Evolutionary conservation across 1,140 invertebrate species (phyloP).

Genomic region (Potamilus streckersoni): DNA sequence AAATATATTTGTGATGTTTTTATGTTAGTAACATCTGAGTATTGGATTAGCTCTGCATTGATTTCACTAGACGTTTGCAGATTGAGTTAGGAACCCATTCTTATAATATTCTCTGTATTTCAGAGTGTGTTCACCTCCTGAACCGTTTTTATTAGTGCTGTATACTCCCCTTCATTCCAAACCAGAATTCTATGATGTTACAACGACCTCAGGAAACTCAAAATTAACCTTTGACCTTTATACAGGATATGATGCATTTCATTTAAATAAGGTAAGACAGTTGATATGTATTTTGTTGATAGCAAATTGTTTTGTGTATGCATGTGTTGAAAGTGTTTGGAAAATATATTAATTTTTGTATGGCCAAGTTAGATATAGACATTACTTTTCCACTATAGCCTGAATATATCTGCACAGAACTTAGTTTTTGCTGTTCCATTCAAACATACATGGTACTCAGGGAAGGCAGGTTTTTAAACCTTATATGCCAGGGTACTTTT

Average conservation of each 20-base stretch:
- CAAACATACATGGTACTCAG: too few relatives aligned
- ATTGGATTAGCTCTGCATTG: too few relatives aligned
- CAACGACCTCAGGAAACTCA: slow-evolving; percentile 33
- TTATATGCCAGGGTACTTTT: too few relatives aligned
- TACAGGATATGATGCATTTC: slow-evolving; percentile 55
- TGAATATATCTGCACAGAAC: not conserved
- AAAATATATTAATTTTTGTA: not conserved
- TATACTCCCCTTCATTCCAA: slow-evolving; percentile 61
- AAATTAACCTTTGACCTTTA: slow-evolving; percentile 55
- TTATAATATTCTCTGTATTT: slow-evolving; percentile 19
- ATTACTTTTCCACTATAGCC: not conserved
- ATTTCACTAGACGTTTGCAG: too few relatives aligned
- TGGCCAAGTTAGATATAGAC: not conserved
- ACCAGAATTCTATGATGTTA: slow-evolving; percentile 63
- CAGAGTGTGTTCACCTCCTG: slow-evolving; percentile 61
- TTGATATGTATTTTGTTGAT: not conserved
- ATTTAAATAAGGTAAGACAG: slow-evolving; percentile 52
- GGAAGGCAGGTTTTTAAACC: too few relatives aligned
- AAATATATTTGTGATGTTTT: too few relatives aligned
- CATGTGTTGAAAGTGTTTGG: not conserved
- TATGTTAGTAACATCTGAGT: too few relatives aligned
- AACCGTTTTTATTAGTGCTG: slow-evolving; percentile 60
- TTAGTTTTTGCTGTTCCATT: not conserved
- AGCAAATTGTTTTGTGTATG: not conserved
- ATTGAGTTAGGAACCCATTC: too few relatives aligned